Percentiles rank a stretch among this genome's conserved stretches.
Evolutionary conservation across 1,140 invertebrate genomes (phyloP).

Genomic region (Cherax quadricarinatus): DNA sequence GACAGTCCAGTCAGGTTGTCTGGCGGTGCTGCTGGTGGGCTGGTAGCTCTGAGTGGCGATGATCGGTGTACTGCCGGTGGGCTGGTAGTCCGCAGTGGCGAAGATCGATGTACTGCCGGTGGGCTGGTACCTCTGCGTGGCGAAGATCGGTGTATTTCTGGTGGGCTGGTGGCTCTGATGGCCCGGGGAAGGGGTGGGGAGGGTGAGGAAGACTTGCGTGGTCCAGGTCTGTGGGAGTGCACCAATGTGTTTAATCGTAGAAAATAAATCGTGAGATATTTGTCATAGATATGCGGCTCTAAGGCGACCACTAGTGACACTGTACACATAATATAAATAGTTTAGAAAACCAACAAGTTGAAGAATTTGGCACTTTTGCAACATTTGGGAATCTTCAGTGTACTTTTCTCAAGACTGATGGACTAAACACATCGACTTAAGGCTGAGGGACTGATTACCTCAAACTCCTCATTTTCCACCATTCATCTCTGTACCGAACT

Average conservation of each 20-base stretch:
- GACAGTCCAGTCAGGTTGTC: slow-evolving; percentile 58
- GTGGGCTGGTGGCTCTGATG: slow-evolving; percentile 52
- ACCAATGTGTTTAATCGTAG: not conserved
- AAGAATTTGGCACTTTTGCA: too few relatives aligned
- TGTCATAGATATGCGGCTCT: too few relatives aligned
- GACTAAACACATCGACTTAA: too few relatives aligned
- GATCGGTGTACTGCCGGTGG: slow-evolving; percentile 31
- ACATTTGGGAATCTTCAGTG: too few relatives aligned
- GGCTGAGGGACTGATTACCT: too few relatives aligned
- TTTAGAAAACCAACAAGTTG: too few relatives aligned
- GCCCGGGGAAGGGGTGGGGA: slow-evolving; percentile 16
- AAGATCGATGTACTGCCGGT: slow-evolving; percentile 24
- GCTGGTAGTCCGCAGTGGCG: slow-evolving; percentile 46
- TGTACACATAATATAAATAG: too few relatives aligned
- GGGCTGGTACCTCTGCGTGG: slow-evolving; percentile 38
- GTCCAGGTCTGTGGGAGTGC: slow-evolving; percentile 10
- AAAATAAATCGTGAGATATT: too few relatives aligned
- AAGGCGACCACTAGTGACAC: too few relatives aligned
- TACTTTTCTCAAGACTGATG: too few relatives aligned
- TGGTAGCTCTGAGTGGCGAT: slow-evolving; percentile 33
- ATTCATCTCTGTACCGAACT: too few relatives aligned
- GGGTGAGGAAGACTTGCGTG: slow-evolving; percentile 57
- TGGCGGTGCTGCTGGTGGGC: slow-evolving; percentile 32
- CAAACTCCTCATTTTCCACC: too few relatives aligned
- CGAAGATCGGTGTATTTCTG: slow-evolving; percentile 25